Base-by-base conservation (phyloP, 2,888 invertebrate genomes). In the Diaphora mendica region DNA sequence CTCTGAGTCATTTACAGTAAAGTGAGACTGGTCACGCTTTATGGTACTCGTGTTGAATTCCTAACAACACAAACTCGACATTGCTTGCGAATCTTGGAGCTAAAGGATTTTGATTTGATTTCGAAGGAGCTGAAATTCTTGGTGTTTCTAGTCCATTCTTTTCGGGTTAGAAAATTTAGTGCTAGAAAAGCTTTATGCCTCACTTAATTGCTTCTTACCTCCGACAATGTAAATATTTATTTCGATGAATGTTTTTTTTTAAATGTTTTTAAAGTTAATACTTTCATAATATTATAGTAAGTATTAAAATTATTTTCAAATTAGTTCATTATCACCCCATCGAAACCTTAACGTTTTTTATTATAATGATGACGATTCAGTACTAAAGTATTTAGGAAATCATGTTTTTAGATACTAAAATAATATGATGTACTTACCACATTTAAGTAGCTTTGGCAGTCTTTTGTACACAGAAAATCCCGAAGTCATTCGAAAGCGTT, bases 11-110 rank as follows among this genome's bases (percentile, higher is more conserved):
- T 71, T 77, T 66, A 33, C 64, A 74, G 73, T 70, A 67, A 74
- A 80, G 69, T 76, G 73, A 74, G 64, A 48, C 66, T 67, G 26
- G 74, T 78, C 78, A 78, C 78, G 83, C 71, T 82, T 69, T 76
- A n/a, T 78, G 68, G 30, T 69, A 20, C 51, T 59, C 39, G 55
- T n/a, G 26, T 48, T 33, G 1, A 0, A 75, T 82, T 80, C 26
- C 80, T 62, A 75, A 55, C 20, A 23, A 51, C 51, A 55, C n/a
- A 55, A 55, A n/a, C 51, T n/a, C 51, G 11, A 55, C 11, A 55
- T 23, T n/a, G 11, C 51, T 55, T 23, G n/a, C n/a, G n/a, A n/a
- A n/a, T n/a, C n/a, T n/a, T n/a, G 8, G n/a, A 0, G 8, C 23
- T 48, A 51, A 23, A 55, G 11, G n/a, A n/a, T n/a, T 55, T 55